Conservation (phyloP, 2,888 invertebrate species). For the Calliscelio sp. region DNA sequence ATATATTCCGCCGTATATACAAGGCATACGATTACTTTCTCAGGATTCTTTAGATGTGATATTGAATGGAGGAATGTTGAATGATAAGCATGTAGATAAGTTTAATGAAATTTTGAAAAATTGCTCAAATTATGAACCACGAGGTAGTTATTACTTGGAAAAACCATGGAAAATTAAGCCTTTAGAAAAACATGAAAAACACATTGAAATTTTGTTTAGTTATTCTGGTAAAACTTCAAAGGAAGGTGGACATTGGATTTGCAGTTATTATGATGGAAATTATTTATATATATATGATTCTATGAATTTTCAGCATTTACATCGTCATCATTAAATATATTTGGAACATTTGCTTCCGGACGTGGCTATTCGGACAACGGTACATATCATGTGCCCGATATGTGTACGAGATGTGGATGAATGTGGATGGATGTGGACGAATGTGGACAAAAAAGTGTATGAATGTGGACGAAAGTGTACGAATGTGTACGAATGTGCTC, state of each 20-base stretch:
- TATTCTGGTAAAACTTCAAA: neutral
- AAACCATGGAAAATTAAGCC: constrained; percentile 34
- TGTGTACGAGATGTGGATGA: no score
- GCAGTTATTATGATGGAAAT: constrained; percentile 32
- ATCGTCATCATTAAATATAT: constrained; percentile 19
- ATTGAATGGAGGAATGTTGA: neutral
- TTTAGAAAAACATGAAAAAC: constrained; percentile 21
- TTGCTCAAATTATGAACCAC: constrained; percentile 12
- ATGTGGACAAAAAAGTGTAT: no score
- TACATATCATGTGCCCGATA: no score
- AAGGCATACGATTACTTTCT: neutral
- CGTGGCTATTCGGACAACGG: no score
- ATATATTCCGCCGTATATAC: neutral
- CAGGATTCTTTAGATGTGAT: neutral
- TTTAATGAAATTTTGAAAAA: constrained; percentile 20
- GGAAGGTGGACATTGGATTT: constrained; percentile 25
- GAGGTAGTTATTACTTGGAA: constrained; percentile 11
- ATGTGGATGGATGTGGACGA: no score
- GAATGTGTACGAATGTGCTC: no score
- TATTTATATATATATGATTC: constrained; percentile 44
- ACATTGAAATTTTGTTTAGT: constrained; percentile 41
- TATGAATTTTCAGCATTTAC: constrained; percentile 31
- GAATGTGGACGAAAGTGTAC: no score
- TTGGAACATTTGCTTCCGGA: constrained; percentile 29
- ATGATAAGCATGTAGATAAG: constrained; percentile 10